phyloP scores from a whole-genome alignment of 2,113 vertebrate species.

The Corythornis cristatus region DNA sequence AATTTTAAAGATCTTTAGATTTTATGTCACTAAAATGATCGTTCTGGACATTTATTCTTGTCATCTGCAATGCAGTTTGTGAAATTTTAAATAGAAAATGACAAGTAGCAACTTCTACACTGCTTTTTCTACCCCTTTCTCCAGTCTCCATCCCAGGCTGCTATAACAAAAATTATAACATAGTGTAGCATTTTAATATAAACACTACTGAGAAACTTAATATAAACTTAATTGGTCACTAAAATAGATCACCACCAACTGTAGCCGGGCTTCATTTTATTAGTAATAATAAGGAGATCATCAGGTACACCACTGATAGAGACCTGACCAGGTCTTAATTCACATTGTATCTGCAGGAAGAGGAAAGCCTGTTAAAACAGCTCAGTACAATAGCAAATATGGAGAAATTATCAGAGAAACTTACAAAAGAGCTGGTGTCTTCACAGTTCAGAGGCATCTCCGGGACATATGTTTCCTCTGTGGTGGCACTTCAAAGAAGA shows the following conservation, averaged over 20 bases:
- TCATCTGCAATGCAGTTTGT: not conserved
- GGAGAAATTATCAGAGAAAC: not conserved
- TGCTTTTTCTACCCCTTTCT: not conserved
- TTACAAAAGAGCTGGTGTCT: not conserved
- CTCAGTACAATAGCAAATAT: not conserved
- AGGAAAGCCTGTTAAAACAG: not conserved
- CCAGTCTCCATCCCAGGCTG: not conserved
- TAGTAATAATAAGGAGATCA: not conserved
- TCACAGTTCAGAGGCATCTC: not conserved
- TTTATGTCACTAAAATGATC: not conserved
- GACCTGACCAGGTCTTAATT: not conserved
- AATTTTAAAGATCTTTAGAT: not conserved
- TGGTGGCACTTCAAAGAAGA: not conserved
- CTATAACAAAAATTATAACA: not conserved
- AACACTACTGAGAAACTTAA: not conserved
- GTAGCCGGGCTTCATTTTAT: not conserved
- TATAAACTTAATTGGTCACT: not conserved
- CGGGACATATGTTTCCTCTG: not conserved
- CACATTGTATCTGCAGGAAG: not conserved
- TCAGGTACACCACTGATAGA: not conserved
- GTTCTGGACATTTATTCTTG: not conserved
- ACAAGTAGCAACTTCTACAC: not conserved
- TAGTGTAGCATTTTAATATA: not conserved
- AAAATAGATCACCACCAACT: not conserved
- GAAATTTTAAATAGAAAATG: not conserved